Percentiles rank a stretch among this genome's conserved stretches.
Evolutionary conservation across 2,888 invertebrate genomes (phyloP).

Genomic region (Empis livida): DNA sequence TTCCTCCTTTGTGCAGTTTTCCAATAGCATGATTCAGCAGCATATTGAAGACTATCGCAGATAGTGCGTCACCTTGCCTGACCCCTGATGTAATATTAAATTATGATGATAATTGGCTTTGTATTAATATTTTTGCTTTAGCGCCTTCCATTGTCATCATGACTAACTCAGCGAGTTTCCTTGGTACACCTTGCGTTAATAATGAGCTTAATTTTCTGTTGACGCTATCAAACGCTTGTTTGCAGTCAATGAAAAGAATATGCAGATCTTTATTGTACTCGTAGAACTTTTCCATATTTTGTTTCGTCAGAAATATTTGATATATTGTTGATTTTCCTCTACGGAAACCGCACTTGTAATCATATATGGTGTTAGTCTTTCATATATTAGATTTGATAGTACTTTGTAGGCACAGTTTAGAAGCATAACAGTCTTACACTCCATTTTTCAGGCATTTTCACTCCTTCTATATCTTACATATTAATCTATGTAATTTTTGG

Average conservation of each 20-base stretch:
- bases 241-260: neutral
- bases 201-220: neutral
- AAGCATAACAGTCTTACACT: neutral
- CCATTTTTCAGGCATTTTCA: constrained; percentile 1
- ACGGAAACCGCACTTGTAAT: neutral
- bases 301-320: neutral
- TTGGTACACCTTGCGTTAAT: neutral
- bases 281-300: neutral
- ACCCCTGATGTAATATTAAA: neutral
- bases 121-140: neutral
- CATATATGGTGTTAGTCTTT: neutral
- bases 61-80: neutral
- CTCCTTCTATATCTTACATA: neutral
- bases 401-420: neutral
- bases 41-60: neutral
- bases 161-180: neutral
- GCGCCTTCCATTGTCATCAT: neutral
- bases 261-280: constrained; percentile 1
- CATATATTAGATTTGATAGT: neutral
- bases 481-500: neutral
- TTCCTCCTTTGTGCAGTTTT: neutral
- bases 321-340: neutral
- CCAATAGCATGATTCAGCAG: neutral
- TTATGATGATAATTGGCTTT: neutral
- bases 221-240: neutral